phyloP scores from a whole-genome alignment of 2,113 vertebrate species.

The Hydrochoerus hydrochaeris region DNA sequence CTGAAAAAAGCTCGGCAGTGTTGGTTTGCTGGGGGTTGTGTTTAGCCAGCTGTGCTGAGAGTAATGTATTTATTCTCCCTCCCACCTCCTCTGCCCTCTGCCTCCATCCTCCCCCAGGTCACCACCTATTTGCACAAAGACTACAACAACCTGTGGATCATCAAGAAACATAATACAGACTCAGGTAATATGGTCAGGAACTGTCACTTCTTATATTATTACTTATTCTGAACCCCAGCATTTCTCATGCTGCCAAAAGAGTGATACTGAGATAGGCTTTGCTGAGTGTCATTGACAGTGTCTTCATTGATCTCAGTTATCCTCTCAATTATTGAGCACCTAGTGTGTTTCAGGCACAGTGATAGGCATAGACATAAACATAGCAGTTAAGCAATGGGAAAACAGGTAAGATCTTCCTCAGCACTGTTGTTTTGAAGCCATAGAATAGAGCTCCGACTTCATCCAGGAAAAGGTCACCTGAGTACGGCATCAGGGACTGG shows the following conservation, averaged over 20 bases:
- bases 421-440: constrained; percentile 28
- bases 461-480: not conserved
- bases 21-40: not conserved
- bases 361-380: not conserved
- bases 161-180: constrained; percentile 90
- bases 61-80: constrained; percentile 8
- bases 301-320: not conserved
- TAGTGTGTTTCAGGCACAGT: not conserved
- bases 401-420: not conserved
- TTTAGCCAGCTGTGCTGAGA: constrained; percentile 21
- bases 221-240: not conserved
- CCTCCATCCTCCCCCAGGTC: constrained; percentile 86
- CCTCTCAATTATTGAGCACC: not conserved
- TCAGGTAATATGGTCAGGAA: constrained; percentile 87
- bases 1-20: not conserved
- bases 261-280: not conserved
- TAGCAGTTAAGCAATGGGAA: constrained; percentile 2
- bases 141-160: constrained; percentile 97
- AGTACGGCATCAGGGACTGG: not conserved
- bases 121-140: constrained; percentile 98
- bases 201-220: constrained; percentile 30
- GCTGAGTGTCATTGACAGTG: not conserved
- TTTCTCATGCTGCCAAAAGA: constrained; percentile 15
- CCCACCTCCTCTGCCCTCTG: not conserved
- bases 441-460: not conserved